Percentiles rank a stretch among this genome's conserved stretches.
Conservation (phyloP, 2,888 invertebrate genomes). For the Machimus rusticus region DNA sequence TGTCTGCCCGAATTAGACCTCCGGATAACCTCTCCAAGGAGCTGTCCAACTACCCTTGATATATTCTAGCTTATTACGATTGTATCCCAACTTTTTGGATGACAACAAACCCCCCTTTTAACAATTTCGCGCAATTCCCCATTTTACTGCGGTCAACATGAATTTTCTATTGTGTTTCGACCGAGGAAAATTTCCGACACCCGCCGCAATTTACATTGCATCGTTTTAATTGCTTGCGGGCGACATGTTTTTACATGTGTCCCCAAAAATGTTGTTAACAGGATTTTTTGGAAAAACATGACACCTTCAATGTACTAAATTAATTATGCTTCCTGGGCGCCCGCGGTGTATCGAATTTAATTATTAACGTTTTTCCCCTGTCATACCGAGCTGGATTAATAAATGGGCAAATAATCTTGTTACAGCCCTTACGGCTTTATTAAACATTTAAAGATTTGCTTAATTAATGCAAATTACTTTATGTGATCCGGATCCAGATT, state of each 20-base stretch:
- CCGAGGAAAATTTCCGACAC: background rate
- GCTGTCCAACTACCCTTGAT: background rate
- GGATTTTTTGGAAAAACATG: background rate
- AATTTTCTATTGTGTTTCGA: background rate
- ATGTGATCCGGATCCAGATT: background rate
- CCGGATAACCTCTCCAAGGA: background rate
- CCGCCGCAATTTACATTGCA: background rate
- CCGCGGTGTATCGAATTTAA: conserved; percentile 18
- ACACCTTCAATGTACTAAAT: background rate
- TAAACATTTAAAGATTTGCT: background rate
- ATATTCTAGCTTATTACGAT: background rate
- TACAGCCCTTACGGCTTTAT: background rate
- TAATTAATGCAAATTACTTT: background rate
- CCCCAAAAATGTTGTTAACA: background rate
- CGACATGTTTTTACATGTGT: background rate
- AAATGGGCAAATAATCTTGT: background rate
- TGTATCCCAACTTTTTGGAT: background rate
- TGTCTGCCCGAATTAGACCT: background rate
- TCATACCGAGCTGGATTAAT: background rate
- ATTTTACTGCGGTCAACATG: background rate
- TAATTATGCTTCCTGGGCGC: conserved; percentile 11
- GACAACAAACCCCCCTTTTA: background rate
- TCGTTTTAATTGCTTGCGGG: background rate
- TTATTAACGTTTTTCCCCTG: conserved; percentile 1
- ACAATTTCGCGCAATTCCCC: background rate